Conservation (phyloP, 2,888 invertebrate genomes). For the Drosophila paranaensis region DNA sequence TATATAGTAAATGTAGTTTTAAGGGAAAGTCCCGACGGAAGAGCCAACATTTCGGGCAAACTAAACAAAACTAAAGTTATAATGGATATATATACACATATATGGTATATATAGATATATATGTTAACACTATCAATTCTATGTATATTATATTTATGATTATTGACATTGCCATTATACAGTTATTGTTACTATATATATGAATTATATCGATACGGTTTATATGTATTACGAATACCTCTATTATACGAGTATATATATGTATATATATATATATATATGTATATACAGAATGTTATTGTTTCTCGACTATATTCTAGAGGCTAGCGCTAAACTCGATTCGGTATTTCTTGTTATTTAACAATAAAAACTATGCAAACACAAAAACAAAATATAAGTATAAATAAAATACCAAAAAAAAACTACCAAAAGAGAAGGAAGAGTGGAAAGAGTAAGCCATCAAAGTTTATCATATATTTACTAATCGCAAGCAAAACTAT, state of each 20-base stretch:
- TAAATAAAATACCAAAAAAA: constrained; percentile 11
- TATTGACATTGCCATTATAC: constrained; percentile 64
- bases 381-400: constrained; percentile 1
- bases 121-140: constrained; percentile 33
- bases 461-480: constrained; percentile 61
- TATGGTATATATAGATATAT: background rate
- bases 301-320: constrained; percentile 60
- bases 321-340: constrained; percentile 76
- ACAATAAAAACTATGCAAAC: constrained; percentile 56
- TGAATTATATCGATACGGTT: constrained; percentile 46
- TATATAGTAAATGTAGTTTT: constrained; percentile 7
- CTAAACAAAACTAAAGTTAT: background rate
- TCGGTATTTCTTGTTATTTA: constrained; percentile 76
- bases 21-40: constrained; percentile 13
- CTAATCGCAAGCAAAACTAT: constrained; percentile 60
- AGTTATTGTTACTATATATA: constrained; percentile 71
- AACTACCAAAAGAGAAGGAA: constrained; percentile 5
- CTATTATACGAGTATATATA: constrained; percentile 14
- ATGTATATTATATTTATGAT: constrained; percentile 65
- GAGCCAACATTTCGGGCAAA: constrained; percentile 13
- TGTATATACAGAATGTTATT: constrained; percentile 45
- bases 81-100: constrained; percentile 3
- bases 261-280: background rate
- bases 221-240: constrained; percentile 47
- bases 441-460: constrained; percentile 4